Percentiles rank a stretch among this genome's conserved stretches.
phyloP scores from a whole-genome alignment of 2,888 invertebrate genomes.

The Pseudococcus viburni region DNA sequence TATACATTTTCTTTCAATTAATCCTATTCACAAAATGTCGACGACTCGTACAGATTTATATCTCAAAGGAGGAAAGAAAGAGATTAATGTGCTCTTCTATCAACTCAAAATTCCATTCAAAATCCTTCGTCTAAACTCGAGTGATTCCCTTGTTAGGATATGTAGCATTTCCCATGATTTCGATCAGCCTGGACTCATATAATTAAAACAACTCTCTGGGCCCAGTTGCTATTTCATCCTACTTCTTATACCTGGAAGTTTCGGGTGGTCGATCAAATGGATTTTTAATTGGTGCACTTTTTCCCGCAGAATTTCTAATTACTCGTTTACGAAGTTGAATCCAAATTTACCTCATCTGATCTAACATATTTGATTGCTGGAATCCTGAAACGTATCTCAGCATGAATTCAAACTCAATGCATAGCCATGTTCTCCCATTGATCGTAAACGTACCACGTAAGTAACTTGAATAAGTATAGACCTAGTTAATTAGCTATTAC shows the following conservation, averaged over 20 bases:
- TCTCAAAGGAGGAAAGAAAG: too few relatives aligned
- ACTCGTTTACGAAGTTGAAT: background rate
- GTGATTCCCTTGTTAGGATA: background rate
- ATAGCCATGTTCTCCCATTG: background rate
- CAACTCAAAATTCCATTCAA: background rate
- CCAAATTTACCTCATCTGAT: background rate
- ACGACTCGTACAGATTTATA: too few relatives aligned
- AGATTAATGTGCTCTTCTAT: background rate
- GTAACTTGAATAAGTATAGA: background rate
- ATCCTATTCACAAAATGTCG: too few relatives aligned
- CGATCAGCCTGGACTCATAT: background rate
- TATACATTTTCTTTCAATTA: too few relatives aligned
- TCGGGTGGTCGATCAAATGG: constrained; percentile 46
- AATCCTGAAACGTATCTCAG: constrained; percentile 13
- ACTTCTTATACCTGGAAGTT: background rate
- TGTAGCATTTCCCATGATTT: background rate
- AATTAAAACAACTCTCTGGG: background rate
- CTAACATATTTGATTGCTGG: background rate
- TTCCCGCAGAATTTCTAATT: constrained; percentile 11
- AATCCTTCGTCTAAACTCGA: background rate
- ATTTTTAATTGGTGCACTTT: constrained; percentile 35
- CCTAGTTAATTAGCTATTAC: constrained; percentile 27
- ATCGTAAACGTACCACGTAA: background rate
- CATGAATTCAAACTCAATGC: background rate
- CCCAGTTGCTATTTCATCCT: background rate